Base-by-base conservation (phyloP, 2,888 invertebrate genomes). In the Tethea ocularis region DNA sequence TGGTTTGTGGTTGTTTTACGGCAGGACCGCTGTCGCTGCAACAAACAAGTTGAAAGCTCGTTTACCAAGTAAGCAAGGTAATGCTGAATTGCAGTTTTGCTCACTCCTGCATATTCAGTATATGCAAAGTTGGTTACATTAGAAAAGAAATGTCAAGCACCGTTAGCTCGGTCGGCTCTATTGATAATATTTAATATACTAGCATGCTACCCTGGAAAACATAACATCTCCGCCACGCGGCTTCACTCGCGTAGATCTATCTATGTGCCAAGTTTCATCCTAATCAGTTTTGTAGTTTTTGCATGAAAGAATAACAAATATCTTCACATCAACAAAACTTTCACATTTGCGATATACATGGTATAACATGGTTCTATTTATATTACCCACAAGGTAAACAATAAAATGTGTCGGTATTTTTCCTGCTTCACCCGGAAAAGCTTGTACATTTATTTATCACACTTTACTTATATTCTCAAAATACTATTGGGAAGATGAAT, bases 51-150 rank as follows among this genome's bases (percentile, higher is more conserved):
- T 26, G 29, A 53, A 11, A 53, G 7, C 26, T 29, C 26, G 24
- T 53, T 53, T 53, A 29, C 10, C 15, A 46, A 17, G 41, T 17
- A 17, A 5, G 15, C 23, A 23, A 22, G n/a, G n/a, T n/a, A 8
- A 13, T 55, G 33, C 23, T 41, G 23, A 26, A n/a, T 13, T 51
- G 24, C 55, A 56, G 60, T 20, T 59, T 60, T 59, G 52, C 36
- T n/a, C 52, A 41, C 56, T 59, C 6, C 17, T 69, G 61, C 57
- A 69, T 69, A 69, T 69, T 69, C 64, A 69, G 52, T 36, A 57
- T 8, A 69, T 69, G 64, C 65, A 67, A 67, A 46, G 52, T 61
- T 57, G 33, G 53, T 41, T 55, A 55, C 61, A 64, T 67, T 60
- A 58, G 61, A 64, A 64, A 60, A 59, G 56, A 33, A 59, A 54